Conservation (phyloP, 2,888 invertebrate species). For the Leucophenga montana region DNA sequence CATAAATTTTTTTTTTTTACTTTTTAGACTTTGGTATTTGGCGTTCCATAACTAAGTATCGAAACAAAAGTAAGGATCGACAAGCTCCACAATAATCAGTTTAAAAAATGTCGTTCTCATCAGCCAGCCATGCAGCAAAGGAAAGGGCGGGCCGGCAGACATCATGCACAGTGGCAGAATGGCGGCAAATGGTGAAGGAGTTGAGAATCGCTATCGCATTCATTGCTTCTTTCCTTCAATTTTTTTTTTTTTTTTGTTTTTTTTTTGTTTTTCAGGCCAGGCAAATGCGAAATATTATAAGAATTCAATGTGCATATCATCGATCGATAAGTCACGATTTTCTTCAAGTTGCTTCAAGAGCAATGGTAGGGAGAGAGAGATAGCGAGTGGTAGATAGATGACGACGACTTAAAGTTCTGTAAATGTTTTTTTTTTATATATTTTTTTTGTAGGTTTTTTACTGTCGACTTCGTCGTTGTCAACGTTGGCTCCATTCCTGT, state of each 20-base stretch:
- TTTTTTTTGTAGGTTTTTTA: too few species aligned
- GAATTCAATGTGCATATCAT: slow-evolving; percentile 72
- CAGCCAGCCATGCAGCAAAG: slow-evolving; percentile 43
- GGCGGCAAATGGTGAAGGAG: slow-evolving; percentile 5
- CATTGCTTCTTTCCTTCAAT: too few species aligned
- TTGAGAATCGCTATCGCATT: not conserved
- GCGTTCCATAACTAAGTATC: too few species aligned
- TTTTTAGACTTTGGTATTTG: not conserved
- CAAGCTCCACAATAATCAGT: too few species aligned
- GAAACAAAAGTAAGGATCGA: slow-evolving; percentile 41
- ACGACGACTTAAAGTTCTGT: not conserved
- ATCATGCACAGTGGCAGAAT: slow-evolving; percentile 14
- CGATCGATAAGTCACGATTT: slow-evolving; percentile 73
- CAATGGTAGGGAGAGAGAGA: not conserved
- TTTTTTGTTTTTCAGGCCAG: slow-evolving; percentile 1
- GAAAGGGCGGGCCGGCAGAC: not conserved
- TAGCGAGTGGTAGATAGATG: too few species aligned
- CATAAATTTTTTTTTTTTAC: not conserved
- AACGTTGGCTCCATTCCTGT: slow-evolving; percentile 1
- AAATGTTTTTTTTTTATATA: slow-evolving; percentile 17
- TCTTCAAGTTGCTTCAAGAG: slow-evolving; percentile 45
- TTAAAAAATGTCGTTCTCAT: slow-evolving; percentile 38
- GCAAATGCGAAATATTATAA: slow-evolving; percentile 67
- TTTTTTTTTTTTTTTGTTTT: slow-evolving; percentile 14
- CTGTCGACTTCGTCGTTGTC: slow-evolving; percentile 4